A percentile compares a stretch with the other conserved stretches of the same genome.
These are phyloP conservation scores for Tubulanus polymorphus DNA, from an alignment of 2,888 invertebrate species.

Conservation along the genomic window DNA sequence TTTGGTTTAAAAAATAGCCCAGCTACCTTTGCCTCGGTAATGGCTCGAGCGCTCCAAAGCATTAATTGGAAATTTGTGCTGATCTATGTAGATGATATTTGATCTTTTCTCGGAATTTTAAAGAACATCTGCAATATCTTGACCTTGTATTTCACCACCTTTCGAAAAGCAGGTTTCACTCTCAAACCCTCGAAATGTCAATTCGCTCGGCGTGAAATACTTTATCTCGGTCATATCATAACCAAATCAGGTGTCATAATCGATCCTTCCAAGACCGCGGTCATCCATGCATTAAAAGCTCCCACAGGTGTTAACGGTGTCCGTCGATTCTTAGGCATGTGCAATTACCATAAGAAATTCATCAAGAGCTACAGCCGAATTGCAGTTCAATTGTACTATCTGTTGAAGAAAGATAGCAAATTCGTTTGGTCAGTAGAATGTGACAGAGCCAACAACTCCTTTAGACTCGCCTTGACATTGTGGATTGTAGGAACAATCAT, in stretches of 20 bases:
- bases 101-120: constrained; percentile 20
- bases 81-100: constrained; percentile 23
- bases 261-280: constrained; percentile 6
- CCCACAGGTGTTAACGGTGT: constrained; percentile 8
- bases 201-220: constrained; percentile 9
- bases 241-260: constrained; percentile 10
- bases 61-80: constrained; percentile 25
- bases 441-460: constrained; percentile 26
- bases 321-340: constrained; percentile 5
- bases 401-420: constrained; percentile 26
- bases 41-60: constrained; percentile 21
- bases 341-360: constrained; percentile 43
- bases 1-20: too few relatives aligned
- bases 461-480: constrained; percentile 24
- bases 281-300: constrained; percentile 5
- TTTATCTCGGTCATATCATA: constrained; percentile 13
- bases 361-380: constrained; percentile 27
- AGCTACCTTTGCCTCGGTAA: too few relatives aligned
- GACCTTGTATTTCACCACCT: constrained; percentile 13
- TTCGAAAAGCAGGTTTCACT: constrained; percentile 7
- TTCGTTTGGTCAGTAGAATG: constrained; percentile 29
- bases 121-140: constrained; percentile 21
- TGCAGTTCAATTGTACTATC: constrained; percentile 28
- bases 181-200: constrained; percentile 14
- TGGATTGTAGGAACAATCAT: neutral